Evolutionary conservation across 2,113 vertebrate species (phyloP).

Genomic region (Holacanthus passer): DNA sequence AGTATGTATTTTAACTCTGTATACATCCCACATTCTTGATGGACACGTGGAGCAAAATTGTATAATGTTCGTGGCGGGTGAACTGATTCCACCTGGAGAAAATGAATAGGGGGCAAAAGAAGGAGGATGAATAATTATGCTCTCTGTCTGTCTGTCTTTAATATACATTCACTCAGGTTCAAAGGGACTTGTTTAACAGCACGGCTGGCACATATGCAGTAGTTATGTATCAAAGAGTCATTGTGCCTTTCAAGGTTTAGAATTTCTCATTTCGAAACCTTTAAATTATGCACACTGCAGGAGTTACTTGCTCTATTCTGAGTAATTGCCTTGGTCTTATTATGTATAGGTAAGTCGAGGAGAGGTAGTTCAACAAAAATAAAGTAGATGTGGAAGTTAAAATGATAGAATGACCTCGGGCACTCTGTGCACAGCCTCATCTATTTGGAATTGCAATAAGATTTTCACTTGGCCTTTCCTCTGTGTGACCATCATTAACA

Average conservation of each 20-base stretch:
- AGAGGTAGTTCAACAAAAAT: slow-evolving; percentile 39
- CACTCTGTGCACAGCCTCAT: slow-evolving; percentile 8
- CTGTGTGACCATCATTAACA: slow-evolving; percentile 2
- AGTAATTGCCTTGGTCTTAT: slow-evolving; percentile 41
- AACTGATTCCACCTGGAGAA: slow-evolving; percentile 62
- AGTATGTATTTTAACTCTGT: slow-evolving; percentile 11
- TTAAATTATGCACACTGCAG: slow-evolving; percentile 67
- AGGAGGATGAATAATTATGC: slow-evolving; percentile 52
- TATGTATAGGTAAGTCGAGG: slow-evolving; percentile 45
- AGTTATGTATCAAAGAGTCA: slow-evolving; percentile 68
- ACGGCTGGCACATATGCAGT: slow-evolving; percentile 38
- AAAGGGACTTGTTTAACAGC: slow-evolving; percentile 65
- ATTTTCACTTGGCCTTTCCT: slow-evolving; percentile 23
- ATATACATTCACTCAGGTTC: slow-evolving; percentile 66
- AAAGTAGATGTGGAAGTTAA: slow-evolving; percentile 44
- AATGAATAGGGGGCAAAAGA: slow-evolving; percentile 65
- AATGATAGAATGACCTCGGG: slow-evolving; percentile 16
- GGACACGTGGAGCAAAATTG: slow-evolving; percentile 37
- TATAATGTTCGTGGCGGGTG: slow-evolving; percentile 24
- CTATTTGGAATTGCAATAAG: slow-evolving; percentile 30
- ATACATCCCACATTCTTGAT: slow-evolving; percentile 24
- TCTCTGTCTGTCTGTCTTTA: slow-evolving; percentile 70
- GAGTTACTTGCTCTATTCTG: slow-evolving; percentile 27
- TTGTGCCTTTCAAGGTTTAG: slow-evolving; percentile 52
- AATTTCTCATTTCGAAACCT: slow-evolving; percentile 65